A percentile compares a stretch with the other conserved stretches of the same genome.
phyloP scores from a whole-genome alignment of 2,888 invertebrate genomes.

The Apoda limacodes region DNA sequence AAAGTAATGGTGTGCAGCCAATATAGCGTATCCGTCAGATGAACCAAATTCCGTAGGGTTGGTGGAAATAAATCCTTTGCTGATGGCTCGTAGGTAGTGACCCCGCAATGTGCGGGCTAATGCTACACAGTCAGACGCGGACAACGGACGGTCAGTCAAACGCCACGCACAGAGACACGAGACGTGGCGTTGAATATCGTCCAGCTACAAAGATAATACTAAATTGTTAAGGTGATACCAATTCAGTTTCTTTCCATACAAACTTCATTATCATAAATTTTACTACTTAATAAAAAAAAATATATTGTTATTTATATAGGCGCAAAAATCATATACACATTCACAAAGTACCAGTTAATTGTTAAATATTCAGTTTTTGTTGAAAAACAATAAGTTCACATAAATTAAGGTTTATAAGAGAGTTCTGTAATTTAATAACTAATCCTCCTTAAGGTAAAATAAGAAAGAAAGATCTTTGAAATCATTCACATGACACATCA shows the following conservation, averaged over 20 bases:
- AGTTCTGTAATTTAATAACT: too few relatives aligned
- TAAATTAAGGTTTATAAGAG: too few relatives aligned
- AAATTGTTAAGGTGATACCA: too few relatives aligned
- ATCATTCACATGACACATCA: too few relatives aligned
- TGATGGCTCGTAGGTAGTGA: constrained; percentile 73
- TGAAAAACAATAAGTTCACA: too few relatives aligned
- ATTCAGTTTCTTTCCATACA: too few relatives aligned
- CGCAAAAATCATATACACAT: not conserved
- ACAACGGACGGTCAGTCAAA: constrained; percentile 74
- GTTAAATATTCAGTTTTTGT: too few relatives aligned
- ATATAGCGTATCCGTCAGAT: constrained; percentile 82
- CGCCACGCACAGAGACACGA: constrained; percentile 81
- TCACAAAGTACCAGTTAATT: too few relatives aligned
- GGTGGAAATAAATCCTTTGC: constrained; percentile 56
- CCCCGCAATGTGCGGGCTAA: constrained; percentile 72
- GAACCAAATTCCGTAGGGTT: constrained; percentile 78
- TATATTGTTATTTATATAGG: not conserved
- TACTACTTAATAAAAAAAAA: not conserved
- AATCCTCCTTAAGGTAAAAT: too few relatives aligned
- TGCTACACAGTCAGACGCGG: constrained; percentile 62
- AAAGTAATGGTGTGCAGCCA: constrained; percentile 80
- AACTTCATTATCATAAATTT: too few relatives aligned
- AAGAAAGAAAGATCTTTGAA: too few relatives aligned
- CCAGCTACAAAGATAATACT: constrained; percentile 49
- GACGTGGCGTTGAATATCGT: constrained; percentile 86